Conservation (phyloP, 2,113 vertebrate genomes). For the Xiphophorus maculatus region DNA sequence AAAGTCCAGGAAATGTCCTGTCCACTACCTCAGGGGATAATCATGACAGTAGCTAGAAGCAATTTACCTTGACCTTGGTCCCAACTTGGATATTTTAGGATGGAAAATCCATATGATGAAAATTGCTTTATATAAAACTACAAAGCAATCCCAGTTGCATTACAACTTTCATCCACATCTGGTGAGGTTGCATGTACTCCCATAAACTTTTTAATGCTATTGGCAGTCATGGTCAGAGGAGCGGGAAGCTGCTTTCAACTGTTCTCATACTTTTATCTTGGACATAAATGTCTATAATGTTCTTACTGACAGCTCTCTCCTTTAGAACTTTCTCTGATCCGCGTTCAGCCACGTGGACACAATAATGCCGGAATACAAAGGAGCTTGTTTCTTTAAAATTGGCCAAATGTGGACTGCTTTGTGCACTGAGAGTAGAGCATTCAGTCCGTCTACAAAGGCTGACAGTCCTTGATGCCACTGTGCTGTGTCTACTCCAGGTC, state of each 20-base stretch:
- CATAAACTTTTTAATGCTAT: too few species aligned
- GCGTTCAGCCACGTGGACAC: neutral
- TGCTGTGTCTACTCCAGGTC: too few species aligned
- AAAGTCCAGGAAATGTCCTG: too few species aligned
- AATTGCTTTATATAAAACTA: neutral
- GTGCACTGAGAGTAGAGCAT: too few species aligned
- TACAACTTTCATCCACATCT: neutral
- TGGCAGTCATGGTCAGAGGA: too few species aligned
- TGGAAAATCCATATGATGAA: neutral
- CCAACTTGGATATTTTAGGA: neutral
- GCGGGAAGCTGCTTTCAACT: neutral
- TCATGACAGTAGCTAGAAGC: too few species aligned
- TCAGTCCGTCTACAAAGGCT: too few species aligned
- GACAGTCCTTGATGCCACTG: too few species aligned
- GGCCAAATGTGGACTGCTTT: neutral
- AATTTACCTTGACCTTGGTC: too few species aligned
- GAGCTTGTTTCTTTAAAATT: neutral
- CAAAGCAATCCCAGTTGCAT: neutral
- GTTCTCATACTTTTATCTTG: neutral
- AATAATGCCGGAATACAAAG: neutral
- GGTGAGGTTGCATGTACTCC: too few species aligned
- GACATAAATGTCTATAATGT: neutral
- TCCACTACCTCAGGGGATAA: too few species aligned
- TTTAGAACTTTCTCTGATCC: neutral
- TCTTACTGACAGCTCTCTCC: neutral